Evolutionary conservation across 2,797 vertebrate genomes (phyloP).

Genomic region (Agapornis canus): DNA sequence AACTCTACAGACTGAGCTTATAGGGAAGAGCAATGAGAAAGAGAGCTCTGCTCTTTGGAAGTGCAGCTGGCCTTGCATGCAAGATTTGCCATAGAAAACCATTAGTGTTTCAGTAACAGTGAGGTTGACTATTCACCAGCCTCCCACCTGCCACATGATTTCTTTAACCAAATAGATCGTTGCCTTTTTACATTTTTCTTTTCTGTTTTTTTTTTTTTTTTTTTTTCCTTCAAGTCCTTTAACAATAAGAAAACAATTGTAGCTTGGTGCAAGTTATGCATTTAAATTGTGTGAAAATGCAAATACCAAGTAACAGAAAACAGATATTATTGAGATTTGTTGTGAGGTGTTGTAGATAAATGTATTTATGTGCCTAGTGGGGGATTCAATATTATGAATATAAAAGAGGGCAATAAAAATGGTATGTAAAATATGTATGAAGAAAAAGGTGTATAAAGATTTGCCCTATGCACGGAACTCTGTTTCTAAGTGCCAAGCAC

Average conservation of each 20-base stretch:
- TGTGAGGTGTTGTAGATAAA: constrained; percentile 96
- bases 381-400: constrained; percentile 85
- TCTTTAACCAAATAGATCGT: constrained; percentile 67
- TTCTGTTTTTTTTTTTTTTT: constrained; percentile 9
- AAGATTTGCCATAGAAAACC: constrained; percentile 32
- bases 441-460: constrained; percentile 86
- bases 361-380: constrained; percentile 95
- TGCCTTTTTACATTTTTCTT: constrained; percentile 69
- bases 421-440: constrained; percentile 86
- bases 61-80: neutral
- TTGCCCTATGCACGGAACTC: constrained; percentile 84
- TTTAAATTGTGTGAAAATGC: constrained; percentile 92
- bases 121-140: neutral
- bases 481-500: constrained; percentile 98
- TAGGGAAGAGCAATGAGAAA: neutral
- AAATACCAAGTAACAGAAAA: constrained; percentile 86
- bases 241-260: constrained; percentile 75
- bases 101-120: constrained; percentile 27
- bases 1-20: neutral
- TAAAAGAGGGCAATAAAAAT: constrained; percentile 84
- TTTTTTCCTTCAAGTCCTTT: constrained; percentile 57
- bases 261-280: constrained; percentile 84
- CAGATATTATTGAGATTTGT: constrained; percentile 87
- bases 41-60: neutral
- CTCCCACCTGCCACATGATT: constrained; percentile 29